Evolutionary conservation across 1,140 invertebrate species (phyloP), one percentile per base, ranked within the genome.

Genomic region (Lamellibrachia luymesi): DNA sequence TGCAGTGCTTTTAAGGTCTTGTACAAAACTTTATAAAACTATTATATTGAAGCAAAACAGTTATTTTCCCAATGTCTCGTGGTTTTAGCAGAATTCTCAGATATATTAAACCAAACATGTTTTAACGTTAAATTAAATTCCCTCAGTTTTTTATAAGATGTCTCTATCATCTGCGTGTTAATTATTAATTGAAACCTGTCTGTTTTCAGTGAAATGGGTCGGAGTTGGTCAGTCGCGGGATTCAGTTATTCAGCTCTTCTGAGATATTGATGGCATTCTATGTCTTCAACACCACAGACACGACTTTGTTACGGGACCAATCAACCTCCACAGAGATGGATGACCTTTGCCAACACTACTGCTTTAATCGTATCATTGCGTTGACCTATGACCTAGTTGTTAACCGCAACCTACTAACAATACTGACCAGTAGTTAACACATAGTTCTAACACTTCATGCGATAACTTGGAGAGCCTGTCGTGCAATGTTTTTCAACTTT

Each of bases 171-270:
- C 38, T 38, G 38, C 38, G 38, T 38, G 38, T 38, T 1, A 38
- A 4, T 80, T 6, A 80, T 80, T 80, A 4, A 10, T 80, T 80
- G 64, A 80, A 80, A 80, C 17, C 64, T 38, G 64, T 80, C 17
- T 80, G 64, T 94, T 97, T 98, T 95, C 97, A 98, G 98, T 99
- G 49, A 98, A 98, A 97, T 99, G 98, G 98, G 98, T 99, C 96
- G 99, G 99, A 93, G 99, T 99, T 91, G 99, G 99, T 17, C 98
- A 98, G 96, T 98, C 98, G 2, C 97, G 99, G 94, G 98, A 98
- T 94, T 97, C 97, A 0, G 97, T 97, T 92, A 97, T 97, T 92
- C 95, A 96, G 93, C 38, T 94, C 56, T 80, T 49, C 89, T 93
- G 89, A 56, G 89, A 50, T 51, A 22, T 80, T 80, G 64, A 80